Percentiles rank a stretch among this genome's conserved stretches.
Conservation (phyloP, 2,797 vertebrate species). For the Sorex maritimensis region DNA sequence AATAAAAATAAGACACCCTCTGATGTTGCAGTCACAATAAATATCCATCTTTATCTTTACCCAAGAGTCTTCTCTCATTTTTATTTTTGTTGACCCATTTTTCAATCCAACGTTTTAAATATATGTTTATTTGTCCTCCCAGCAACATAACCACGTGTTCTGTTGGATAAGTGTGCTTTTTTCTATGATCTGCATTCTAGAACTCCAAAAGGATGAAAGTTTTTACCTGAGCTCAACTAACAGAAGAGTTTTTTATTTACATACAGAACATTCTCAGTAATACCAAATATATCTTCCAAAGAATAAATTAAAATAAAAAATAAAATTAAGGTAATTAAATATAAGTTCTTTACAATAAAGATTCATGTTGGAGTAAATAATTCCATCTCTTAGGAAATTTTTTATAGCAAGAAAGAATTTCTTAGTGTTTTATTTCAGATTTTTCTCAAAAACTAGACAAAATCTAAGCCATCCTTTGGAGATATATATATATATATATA, state of each 20-base stretch:
- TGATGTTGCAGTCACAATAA: background rate
- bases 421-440: background rate
- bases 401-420: background rate
- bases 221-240: background rate
- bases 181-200: background rate
- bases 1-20: background rate
- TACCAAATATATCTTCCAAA: conserved; percentile 26
- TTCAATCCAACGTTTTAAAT: background rate
- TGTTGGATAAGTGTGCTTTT: background rate
- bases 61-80: background rate
- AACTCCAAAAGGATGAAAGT: conserved; percentile 2
- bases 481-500: background rate
- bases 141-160: background rate
- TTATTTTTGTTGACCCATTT: background rate
- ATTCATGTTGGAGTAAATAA: background rate
- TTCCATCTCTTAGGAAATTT: background rate
- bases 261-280: conserved; percentile 38
- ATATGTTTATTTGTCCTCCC: background rate
- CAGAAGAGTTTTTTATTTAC: conserved; percentile 21
- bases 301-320: background rate
- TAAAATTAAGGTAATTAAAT: too few species aligned
- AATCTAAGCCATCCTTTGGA: background rate
- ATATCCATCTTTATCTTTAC: background rate
- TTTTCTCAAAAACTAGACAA: conserved; percentile 8
- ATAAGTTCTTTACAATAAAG: background rate